Evolutionary conservation across 1,140 invertebrate genomes (phyloP).

Genomic region (Zophobas atratus): DNA sequence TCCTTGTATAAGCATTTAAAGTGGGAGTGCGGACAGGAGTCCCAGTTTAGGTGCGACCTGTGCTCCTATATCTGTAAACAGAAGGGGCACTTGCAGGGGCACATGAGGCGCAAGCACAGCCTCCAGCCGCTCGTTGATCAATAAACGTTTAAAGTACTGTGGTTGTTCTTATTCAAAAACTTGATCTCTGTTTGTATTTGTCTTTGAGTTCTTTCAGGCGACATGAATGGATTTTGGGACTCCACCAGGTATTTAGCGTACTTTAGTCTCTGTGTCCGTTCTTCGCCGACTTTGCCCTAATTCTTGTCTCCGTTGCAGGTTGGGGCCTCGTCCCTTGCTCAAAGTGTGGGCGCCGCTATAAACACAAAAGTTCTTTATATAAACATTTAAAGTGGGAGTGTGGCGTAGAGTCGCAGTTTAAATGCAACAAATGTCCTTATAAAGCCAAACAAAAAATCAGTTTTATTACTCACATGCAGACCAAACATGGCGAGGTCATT

Average conservation of each 20-base stretch:
- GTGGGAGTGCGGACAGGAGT: slow-evolving; percentile 73
- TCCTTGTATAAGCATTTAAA: slow-evolving; percentile 72
- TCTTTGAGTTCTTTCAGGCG: neutral
- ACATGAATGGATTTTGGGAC: too few species aligned
- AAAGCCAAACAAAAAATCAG: slow-evolving; percentile 62
- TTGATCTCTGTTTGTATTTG: neutral
- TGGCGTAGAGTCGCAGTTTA: slow-evolving; percentile 72
- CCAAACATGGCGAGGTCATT: slow-evolving; percentile 54
- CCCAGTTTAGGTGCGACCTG: slow-evolving; percentile 73
- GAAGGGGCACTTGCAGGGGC: slow-evolving; percentile 60
- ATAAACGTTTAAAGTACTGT: neutral
- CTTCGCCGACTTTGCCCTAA: neutral
- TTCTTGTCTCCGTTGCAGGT: slow-evolving; percentile 7
- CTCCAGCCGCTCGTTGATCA: neutral
- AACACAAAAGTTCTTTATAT: slow-evolving; percentile 68
- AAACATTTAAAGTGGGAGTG: slow-evolving; percentile 74
- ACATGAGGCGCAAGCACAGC: slow-evolving; percentile 59
- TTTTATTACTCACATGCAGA: slow-evolving; percentile 60
- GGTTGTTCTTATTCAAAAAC: too few species aligned
- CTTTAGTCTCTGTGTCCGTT: neutral
- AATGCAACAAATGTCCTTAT: slow-evolving; percentile 72
- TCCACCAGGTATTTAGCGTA: neutral
- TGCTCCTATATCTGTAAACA: slow-evolving; percentile 67
- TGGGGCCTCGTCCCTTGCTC: neutral
- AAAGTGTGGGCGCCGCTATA: slow-evolving; percentile 60